Conservation (phyloP, 2,888 invertebrate species). For the Pristionchus japonicus region DNA sequence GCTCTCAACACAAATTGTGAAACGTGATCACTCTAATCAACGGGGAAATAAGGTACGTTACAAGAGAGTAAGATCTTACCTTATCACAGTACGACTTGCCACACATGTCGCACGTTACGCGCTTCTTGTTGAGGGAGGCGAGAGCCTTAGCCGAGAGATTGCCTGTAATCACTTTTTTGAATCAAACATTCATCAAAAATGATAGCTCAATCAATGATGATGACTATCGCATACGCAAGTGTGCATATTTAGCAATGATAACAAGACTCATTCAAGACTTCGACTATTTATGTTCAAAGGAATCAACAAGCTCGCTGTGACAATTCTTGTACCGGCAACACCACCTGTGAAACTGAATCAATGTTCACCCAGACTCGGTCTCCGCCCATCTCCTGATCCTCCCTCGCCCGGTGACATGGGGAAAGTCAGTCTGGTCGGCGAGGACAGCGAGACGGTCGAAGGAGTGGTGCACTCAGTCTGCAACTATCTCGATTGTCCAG, state of each 20-base stretch:
- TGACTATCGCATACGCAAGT: too few species aligned
- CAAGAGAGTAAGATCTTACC: constrained; percentile 56
- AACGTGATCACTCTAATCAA: background rate
- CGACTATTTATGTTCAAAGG: too few species aligned
- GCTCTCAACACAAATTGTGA: too few species aligned
- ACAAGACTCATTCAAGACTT: too few species aligned
- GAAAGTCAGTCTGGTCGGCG: background rate
- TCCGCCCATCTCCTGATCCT: background rate
- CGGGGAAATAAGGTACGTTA: background rate
- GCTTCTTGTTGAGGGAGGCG: constrained; percentile 57
- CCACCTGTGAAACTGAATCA: too few species aligned
- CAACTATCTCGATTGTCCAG: background rate
- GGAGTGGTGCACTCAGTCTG: background rate
- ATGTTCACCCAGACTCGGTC: background rate
- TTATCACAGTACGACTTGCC: constrained; percentile 99
- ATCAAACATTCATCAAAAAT: background rate
- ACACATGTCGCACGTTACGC: constrained; percentile 88
- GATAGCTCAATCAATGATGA: too few species aligned
- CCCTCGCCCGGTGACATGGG: constrained; percentile 30
- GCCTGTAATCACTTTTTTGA: background rate
- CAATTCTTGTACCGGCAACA: background rate
- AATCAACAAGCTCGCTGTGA: too few species aligned
- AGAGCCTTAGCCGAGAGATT: background rate
- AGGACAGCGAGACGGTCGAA: background rate
- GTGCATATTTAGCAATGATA: too few species aligned